Evolutionary conservation across 2,888 invertebrate genomes (phyloP).

Genomic region (Ormyrus labotus): DNA sequence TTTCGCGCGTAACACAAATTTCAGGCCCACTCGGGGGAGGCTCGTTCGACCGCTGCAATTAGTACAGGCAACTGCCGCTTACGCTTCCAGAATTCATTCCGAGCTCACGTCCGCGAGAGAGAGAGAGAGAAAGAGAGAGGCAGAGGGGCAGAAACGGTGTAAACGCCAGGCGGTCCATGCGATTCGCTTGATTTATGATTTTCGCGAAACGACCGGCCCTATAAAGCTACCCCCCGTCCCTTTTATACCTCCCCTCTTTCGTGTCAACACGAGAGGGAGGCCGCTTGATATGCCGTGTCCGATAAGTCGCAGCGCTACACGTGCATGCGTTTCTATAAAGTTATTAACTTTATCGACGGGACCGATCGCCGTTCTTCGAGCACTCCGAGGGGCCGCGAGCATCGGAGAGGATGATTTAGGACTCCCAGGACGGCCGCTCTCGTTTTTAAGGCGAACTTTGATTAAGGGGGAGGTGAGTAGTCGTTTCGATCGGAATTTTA

Average conservation of each 20-base stretch:
- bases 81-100: neutral
- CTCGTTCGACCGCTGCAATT: constrained; percentile 5
- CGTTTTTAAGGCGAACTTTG: neutral
- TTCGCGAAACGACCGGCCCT: constrained; percentile 62
- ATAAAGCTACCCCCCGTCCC: neutral
- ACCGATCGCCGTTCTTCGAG: constrained; percentile 3
- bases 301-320: constrained; percentile 39
- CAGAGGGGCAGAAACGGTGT: constrained; percentile 17
- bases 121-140: neutral
- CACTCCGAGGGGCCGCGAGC: neutral
- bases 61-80: constrained; percentile 7
- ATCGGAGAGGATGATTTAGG: neutral
- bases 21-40: neutral
- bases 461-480: too few species aligned
- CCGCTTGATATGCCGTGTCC: constrained; percentile 45
- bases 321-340: constrained; percentile 69
- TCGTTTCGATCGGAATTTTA: too few species aligned
- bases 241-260: neutral
- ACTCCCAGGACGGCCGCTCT: neutral
- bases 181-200: constrained; percentile 68
- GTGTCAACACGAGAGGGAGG: constrained; percentile 30
- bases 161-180: constrained; percentile 45
- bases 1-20: too few species aligned
- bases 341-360: constrained; percentile 70
- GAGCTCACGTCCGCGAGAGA: neutral